phyloP scores from a whole-genome alignment of 2,888 invertebrate species.

The Synergus laeviventris region DNA sequence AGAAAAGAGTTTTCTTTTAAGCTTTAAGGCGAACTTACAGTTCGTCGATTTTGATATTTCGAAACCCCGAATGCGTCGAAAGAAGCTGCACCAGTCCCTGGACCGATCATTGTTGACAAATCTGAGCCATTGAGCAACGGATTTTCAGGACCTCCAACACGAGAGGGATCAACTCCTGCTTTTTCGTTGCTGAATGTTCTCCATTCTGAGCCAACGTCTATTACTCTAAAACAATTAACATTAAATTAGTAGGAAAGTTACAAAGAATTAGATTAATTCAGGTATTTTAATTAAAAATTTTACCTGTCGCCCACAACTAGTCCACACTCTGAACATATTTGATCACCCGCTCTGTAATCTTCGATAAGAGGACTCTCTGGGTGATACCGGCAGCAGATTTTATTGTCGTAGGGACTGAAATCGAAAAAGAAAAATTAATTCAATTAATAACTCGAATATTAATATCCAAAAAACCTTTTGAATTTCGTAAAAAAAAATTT shows the following conservation, averaged over 20 bases:
- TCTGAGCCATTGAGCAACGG: conserved; percentile 96
- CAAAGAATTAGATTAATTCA: neutral
- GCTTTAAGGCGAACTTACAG: conserved; percentile 74
- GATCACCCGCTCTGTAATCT: conserved; percentile 98
- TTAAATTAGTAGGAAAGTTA: too few species aligned
- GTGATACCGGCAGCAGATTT: conserved; percentile 94
- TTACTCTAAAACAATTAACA: conserved; percentile 82
- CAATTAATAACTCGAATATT: too few species aligned
- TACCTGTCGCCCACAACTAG: conserved; percentile 98
- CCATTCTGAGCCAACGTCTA: conserved; percentile 99
- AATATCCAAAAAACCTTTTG: too few species aligned
- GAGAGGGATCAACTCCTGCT: conserved; percentile 96
- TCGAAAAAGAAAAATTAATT: conserved; percentile 30
- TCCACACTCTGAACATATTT: conserved; percentile 99
- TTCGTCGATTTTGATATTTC: conserved; percentile 82
- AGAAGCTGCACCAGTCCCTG: conserved; percentile 84
- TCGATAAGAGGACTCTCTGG: conserved; percentile 97
- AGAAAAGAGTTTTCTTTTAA: neutral
- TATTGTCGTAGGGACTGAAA: conserved; percentile 84
- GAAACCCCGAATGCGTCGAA: conserved; percentile 89
- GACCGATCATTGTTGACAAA: conserved; percentile 96
- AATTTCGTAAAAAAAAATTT: too few species aligned
- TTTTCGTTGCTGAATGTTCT: conserved; percentile 99
- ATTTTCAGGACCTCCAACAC: conserved; percentile 99
- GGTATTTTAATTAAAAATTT: conserved; percentile 46